Evolutionary conservation across 2,113 vertebrate genomes (phyloP), one percentile per base, ranked within the genome.

Genomic region (Gobio gobio): DNA sequence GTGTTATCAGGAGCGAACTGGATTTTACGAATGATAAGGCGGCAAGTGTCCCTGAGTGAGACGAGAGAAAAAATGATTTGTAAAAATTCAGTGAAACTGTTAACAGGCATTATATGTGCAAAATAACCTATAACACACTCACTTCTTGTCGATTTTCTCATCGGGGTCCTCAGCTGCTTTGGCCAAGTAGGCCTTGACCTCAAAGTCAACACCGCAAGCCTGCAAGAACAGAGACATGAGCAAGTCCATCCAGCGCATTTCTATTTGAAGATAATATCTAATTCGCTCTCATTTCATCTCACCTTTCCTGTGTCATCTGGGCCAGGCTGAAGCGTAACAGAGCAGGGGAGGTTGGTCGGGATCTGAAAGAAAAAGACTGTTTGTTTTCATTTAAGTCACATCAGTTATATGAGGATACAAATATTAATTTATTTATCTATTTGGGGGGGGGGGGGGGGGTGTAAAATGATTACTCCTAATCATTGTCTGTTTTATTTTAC

Each of bases 121-220:
- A n/a, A 72, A 36, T 10, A 22, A 66, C n/a, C 7, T 10, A 24
- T 24, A 13, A 36, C 18, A 54, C 33, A 83, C 92, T 86, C 91
- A 97, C 97, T 95, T 97, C 93, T 97, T 99, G 7, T 95, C 92
- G 75, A 97, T 91, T 90, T 96, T 97, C 91, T 98, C 97, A 85
- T 98, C 96, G 0, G 95, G 87, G 77, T 96, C 95, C 86, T 94
- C 90, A 83, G 94, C 95, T 9, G 92, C 89, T 0, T 74, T 92
- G 70, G 95, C 94, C 43, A 97, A 93, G 92, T 96, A 98, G 14
- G 93, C 92, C 92, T 97, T 99, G 78, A 98, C 94, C 89, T 98
- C 97, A 8, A 96, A 99, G 92, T 99, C 97, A 12, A 99, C 95
- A 0, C 97, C 97, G 0, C 97, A 99, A 40, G 97, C 90, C 97